Conservation (phyloP, 1,140 invertebrate species). For the Coptotermes formosanus region DNA sequence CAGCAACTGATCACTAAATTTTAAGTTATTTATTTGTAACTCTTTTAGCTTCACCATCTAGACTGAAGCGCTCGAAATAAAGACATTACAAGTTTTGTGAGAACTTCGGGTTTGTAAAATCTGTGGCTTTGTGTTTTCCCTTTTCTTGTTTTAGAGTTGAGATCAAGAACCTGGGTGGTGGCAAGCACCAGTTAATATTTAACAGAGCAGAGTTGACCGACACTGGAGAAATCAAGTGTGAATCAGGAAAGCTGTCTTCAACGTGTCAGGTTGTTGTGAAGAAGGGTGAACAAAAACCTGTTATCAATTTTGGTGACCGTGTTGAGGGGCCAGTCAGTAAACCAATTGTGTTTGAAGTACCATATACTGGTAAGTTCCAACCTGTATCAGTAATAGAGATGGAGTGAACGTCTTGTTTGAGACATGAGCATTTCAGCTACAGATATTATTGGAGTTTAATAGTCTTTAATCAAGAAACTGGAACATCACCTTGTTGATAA, state of each 20-base stretch:
- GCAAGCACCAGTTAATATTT: conserved; percentile 87
- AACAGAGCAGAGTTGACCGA: conserved; percentile 78
- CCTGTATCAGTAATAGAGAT: background rate
- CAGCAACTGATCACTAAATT: no score
- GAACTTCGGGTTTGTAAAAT: background rate
- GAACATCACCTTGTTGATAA: no score
- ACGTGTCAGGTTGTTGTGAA: conserved; percentile 79
- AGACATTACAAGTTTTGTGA: background rate
- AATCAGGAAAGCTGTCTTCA: conserved; percentile 76
- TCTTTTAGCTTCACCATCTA: no score
- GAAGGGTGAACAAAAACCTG: conserved; percentile 79
- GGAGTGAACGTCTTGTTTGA: background rate
- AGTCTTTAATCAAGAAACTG: no score
- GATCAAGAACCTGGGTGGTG: conserved; percentile 87
- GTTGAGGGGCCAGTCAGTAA: conserved; percentile 77
- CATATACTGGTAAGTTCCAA: conserved; percentile 75
- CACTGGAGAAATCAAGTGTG: conserved; percentile 81
- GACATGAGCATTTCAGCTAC: no score
- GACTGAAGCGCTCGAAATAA: background rate
- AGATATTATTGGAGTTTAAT: no score
- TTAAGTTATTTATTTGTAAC: no score
- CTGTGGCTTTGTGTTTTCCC: background rate
- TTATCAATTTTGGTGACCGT: conserved; percentile 75
- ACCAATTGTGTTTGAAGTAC: conserved; percentile 82
- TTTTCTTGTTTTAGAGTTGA: conserved; percentile 61